These are phyloP conservation scores for Chaetura pelagica DNA, from an alignment of 2,113 vertebrate genomes.

Conservation along the genomic window DNA sequence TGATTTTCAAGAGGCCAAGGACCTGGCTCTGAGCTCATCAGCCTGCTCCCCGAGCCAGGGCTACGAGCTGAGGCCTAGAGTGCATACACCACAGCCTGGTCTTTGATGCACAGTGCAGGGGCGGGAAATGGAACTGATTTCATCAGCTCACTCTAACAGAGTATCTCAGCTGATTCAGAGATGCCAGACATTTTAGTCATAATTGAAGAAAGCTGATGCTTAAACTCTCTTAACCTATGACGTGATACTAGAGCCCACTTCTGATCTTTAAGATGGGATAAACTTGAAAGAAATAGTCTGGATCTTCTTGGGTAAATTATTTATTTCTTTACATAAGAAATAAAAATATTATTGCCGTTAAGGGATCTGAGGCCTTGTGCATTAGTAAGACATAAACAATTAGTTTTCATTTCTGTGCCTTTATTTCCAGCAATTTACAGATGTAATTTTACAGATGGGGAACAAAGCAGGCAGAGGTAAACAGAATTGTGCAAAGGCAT, in stretches of 20 bases:
- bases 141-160: background rate
- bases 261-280: background rate
- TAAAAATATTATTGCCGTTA: background rate
- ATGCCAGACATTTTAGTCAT: background rate
- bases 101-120: background rate
- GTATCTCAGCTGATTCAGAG: constrained; percentile 20
- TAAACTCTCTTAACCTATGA: constrained; percentile 31
- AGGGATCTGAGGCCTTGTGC: background rate
- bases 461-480: background rate
- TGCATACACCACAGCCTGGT: accelerated
- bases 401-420: background rate
- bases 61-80: background rate
- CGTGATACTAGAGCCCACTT: background rate
- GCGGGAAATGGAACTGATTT: background rate
- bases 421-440: background rate
- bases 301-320: background rate
- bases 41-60: background rate
- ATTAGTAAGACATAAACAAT: background rate
- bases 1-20: background rate
- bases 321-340: background rate
- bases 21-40: background rate
- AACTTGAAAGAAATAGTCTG: background rate
- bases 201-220: constrained; percentile 17
- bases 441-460: background rate
- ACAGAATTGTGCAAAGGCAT: background rate